Evolutionary conservation across 2,113 vertebrate genomes (phyloP).

Genomic region (Aythya baeri): DNA sequence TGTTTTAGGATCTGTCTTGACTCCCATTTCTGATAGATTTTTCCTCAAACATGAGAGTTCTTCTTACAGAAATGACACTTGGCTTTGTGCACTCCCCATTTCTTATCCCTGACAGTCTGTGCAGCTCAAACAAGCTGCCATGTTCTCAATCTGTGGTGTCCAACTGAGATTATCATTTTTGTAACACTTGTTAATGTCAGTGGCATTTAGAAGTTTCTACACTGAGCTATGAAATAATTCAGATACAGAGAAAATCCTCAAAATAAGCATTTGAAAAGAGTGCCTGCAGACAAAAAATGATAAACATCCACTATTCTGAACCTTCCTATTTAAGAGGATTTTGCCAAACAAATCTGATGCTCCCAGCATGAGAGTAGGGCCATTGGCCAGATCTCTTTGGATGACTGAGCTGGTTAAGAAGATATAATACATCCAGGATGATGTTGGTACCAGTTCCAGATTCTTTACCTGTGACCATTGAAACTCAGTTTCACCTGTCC

Average conservation of each 20-base stretch:
- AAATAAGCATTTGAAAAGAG: constrained; percentile 25
- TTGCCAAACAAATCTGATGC: not conserved
- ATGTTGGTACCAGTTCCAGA: not conserved
- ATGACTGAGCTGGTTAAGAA: not conserved
- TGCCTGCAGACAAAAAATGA: not conserved
- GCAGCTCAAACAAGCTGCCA: not conserved
- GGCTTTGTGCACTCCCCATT: constrained; percentile 50
- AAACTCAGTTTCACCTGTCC: not conserved
- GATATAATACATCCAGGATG: not conserved
- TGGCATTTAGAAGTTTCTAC: constrained; percentile 58
- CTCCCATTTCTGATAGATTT: constrained; percentile 44
- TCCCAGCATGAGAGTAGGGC: not conserved
- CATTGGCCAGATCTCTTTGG: not conserved
- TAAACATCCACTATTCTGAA: not conserved
- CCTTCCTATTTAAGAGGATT: not conserved
- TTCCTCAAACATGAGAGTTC: not conserved
- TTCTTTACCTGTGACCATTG: not conserved
- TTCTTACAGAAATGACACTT: constrained; percentile 56
- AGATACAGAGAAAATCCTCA: constrained; percentile 15
- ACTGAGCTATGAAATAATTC: constrained; percentile 57
- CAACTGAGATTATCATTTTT: constrained; percentile 55
- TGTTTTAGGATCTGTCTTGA: constrained; percentile 38
- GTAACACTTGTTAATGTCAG: constrained; percentile 64
- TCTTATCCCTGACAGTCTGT: constrained; percentile 25
- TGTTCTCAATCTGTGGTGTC: not conserved